Evolutionary conservation across 1,140 invertebrate species (phyloP), one percentile per base, ranked within the genome.

Genomic region (Heliconius melpomene): DNA sequence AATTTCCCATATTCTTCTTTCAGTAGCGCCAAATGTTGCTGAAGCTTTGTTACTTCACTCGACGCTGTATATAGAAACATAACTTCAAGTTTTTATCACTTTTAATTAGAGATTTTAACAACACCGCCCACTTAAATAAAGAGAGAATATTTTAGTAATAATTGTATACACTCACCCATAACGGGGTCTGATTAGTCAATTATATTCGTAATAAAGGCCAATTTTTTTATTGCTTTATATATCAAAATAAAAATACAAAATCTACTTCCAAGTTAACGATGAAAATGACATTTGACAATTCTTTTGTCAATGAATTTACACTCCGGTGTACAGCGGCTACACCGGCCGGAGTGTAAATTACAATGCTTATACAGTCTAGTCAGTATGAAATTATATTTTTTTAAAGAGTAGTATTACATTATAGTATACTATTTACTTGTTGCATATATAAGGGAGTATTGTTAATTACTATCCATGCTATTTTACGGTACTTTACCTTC

Each of bases 1-100:
- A 99, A 95, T 93, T 98, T 98, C 1, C 98, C 96, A 94, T 99
- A 99, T 90, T 99, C 98, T 85, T 98, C 97, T 88, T 98, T 96
- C 60, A 99, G 94, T 74, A 99, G 94, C 60, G 96, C 93, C 82
- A 99, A 95, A 90, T 99, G 98, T 87, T 98, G 97, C 90, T 98
- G 97, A 85, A 98, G 96, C 91, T 99, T 98, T 29, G 94, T 95
- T 79, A 96, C 95, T 93, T 97, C 97, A 80, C 93, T 94, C 66
- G 94, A 94, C 81, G 92, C 94, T 95, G 83, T 74, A 88, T 77
- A 90, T 87, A 86, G 29, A 60, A 52, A 86, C 46, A 82, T 79
- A 83, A 78, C 77, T 81, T 82, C 60, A 75, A 89, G 84, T 71
- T 72, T 46, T 40, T 77, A 46, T 77, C 23, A 77, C 46, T 77